Evolutionary conservation across 2,888 invertebrate species (phyloP), one percentile per base, ranked within the genome.

Genomic region (Pammene fasciana): DNA sequence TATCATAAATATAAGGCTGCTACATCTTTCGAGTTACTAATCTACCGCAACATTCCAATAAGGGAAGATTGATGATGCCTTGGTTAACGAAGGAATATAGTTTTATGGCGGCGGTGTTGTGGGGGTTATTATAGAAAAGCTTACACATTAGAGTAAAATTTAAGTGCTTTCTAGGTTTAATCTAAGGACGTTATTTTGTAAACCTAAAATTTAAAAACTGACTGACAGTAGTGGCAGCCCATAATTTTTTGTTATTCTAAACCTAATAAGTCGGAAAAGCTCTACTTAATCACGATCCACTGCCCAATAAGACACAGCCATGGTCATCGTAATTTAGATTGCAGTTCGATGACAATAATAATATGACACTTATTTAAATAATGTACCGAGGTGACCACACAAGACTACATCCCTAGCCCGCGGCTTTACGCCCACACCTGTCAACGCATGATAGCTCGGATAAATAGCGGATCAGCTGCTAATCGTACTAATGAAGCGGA

Each of bases 401-500:
- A 36, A 11, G 60, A 38, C 10, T 41, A 55, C 43, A 18, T 36
- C 64, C 48, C 68, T 68, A 43, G 48, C 41, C 18, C 6, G 34
- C 38, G n/a, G 61, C 50, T 50, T 62, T 45, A 34, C 52, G 64
- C 68, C 68, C 68, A 68, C 68, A 64, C 64, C 57, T 56, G 68
- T 68, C 68, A 46, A 50, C 61, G 65, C 45, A 18, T 62, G 67
- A 67, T 48, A 56, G 43, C 14, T 26, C 34, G 38, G 55, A 65
- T 65, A 65, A 65, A 57, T 57, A 56, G 66, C 67, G 34, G 64
- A 68, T 68, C 56, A 64, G 52, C n/a, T 41, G 59, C 50, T 57
- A 66, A 59, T 64, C 57, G 36, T n/a, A 16, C 57, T 64, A 68
- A 68, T 64, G 68, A 68, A 64, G 64, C 50, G 52, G 52, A 68